Evolutionary conservation across 2,797 vertebrate genomes (phyloP), one percentile per base, ranked within the genome.

Genomic region (Garrulus glandarius): DNA sequence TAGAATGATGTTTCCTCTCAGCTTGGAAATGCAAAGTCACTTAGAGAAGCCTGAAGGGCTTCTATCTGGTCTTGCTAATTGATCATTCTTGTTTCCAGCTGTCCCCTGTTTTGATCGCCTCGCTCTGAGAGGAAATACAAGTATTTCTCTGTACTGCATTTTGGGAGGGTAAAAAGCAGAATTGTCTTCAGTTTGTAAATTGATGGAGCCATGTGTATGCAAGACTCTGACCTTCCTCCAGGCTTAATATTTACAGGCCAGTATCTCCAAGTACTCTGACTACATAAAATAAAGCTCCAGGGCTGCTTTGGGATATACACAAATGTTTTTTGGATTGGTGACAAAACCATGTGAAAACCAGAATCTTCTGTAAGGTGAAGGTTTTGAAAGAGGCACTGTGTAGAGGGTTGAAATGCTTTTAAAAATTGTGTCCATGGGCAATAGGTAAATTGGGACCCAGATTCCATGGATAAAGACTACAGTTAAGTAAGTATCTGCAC

Each of bases 81-180:
- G 39, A 53, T 46, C 53, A 65, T 63, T 60, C n/a, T 83, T 32
- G 27, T 74, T 53, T 77, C 61, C 29, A 67, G 15, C 26, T 56
- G 56, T 55, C 29, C 39, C 7, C 1, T 79, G 17, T 80, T 95
- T 88, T 69, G 17, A 57, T 87, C 37, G 39, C 12, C 34, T 78
- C 71, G 10, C 32, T 85, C 56, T 49, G 26, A 80, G 65, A 52
- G 49, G 47, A 88, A 69, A 52, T 49, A 60, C 10, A 43, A 20
- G 41, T 87, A 77, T 23, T n/a, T n/a, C 55, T 85, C 44, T 72
- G 13, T 69, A 30, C 11, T 68, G 21, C 22, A 18, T 10, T 8
- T 84, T 1, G 5, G 2, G 6, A 3, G 3, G 4, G 1, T 3
- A 6, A 13, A 21, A 46, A 63, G 18, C 37, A 79, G 56, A 61